phyloP scores from a whole-genome alignment of 2,797 vertebrate genomes.

The Mormyrus proboscirostris region DNA sequence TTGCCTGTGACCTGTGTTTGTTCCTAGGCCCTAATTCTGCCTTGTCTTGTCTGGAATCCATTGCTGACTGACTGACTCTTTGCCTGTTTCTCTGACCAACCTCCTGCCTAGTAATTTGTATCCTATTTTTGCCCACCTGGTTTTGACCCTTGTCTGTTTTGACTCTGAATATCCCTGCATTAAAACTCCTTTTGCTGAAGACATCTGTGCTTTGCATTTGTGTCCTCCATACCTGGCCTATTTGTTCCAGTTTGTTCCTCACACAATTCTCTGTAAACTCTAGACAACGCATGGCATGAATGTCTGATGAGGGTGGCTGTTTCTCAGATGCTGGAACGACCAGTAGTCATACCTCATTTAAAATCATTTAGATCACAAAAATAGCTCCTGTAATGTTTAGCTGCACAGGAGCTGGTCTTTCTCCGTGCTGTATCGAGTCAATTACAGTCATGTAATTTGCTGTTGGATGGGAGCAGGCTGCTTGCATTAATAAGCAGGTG shows the following conservation, averaged over 20 bases:
- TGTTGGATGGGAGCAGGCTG: neutral
- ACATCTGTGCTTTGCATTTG: neutral
- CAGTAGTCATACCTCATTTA: neutral
- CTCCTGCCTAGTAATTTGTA: neutral
- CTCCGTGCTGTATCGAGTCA: neutral
- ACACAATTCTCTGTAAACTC: neutral
- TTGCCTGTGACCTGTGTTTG: neutral
- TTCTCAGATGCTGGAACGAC: neutral
- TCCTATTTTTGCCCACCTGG: neutral
- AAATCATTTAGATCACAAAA: neutral
- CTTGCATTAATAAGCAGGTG: neutral
- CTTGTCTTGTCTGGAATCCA: neutral
- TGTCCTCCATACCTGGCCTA: neutral
- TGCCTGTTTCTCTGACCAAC: neutral
- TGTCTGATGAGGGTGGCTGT: neutral
- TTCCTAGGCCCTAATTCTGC: neutral
- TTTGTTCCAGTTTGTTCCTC: neutral
- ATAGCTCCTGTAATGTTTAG: neutral
- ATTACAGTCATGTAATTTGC: neutral
- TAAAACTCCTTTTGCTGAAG: neutral
- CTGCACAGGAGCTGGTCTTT: neutral
- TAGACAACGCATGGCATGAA: neutral
- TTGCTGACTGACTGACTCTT: neutral
- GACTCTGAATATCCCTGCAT: neutral
- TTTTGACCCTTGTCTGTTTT: neutral